Evolutionary conservation across 2,888 invertebrate species (phyloP).

Genomic region (Drosophila bunnanda): DNA sequence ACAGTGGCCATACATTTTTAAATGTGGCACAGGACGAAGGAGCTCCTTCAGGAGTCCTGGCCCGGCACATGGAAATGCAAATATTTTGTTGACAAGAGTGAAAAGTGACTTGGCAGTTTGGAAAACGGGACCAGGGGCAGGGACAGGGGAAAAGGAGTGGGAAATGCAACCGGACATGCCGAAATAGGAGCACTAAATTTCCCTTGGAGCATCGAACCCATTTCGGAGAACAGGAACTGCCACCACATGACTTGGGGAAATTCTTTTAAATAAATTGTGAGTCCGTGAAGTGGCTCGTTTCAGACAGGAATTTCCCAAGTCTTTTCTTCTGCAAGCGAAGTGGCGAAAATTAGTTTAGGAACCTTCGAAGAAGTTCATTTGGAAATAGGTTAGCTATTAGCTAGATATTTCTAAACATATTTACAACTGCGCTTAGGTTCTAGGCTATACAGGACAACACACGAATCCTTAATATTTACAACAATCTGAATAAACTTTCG

Average conservation of each 20-base stretch:
- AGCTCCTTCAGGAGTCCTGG: slow-evolving; percentile 2
- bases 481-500: slow-evolving; percentile 39
- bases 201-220: slow-evolving; percentile 40
- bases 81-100: slow-evolving; percentile 70
- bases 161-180: slow-evolving; percentile 59
- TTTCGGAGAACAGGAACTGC: slow-evolving; percentile 36
- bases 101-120: slow-evolving; percentile 67
- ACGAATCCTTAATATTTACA: slow-evolving; percentile 33
- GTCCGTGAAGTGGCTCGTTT: slow-evolving; percentile 32
- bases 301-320: slow-evolving; percentile 34
- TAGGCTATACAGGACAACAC: slow-evolving; percentile 48
- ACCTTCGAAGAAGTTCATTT: slow-evolving; percentile 34
- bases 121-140: background rate
- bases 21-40: slow-evolving; percentile 59
- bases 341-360: slow-evolving; percentile 25
- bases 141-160: background rate
- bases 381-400: slow-evolving; percentile 19
- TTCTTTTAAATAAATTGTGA: slow-evolving; percentile 39
- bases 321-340: slow-evolving; percentile 3
- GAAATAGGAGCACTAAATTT: slow-evolving; percentile 47
- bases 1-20: slow-evolving; percentile 70
- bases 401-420: slow-evolving; percentile 43
- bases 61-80: slow-evolving; percentile 50
- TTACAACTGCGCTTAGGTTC: slow-evolving; percentile 57
- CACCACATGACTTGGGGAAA: slow-evolving; percentile 47